Evolutionary conservation across 2,888 invertebrate species (phyloP), one percentile per base, ranked within the genome.

Genomic region (Dascillus cervinus): DNA sequence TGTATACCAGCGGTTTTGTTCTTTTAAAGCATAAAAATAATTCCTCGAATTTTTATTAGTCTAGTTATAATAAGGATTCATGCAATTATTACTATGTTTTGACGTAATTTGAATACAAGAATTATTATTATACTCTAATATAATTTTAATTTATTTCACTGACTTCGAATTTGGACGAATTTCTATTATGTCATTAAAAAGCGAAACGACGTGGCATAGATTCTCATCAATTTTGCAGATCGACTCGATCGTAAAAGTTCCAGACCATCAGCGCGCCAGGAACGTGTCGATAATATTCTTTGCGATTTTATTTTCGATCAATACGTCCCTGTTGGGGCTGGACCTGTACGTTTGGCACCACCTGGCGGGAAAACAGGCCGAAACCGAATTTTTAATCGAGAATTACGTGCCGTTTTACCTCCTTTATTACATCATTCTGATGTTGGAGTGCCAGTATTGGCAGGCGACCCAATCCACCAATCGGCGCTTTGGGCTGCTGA

Each of bases 391-490:
- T 24, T 22, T 37, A 1, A 26, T 37, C 5, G 29, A 29, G 13
- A 37, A 37, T 12, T 37, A 37, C 10, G 20, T 37, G 9, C 30
- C 37, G 3, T 37, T 37, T 23, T 37, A 37, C 11, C 10, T 33
- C n/a, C 33, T 29, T 2, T 37, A 37, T 12, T 37, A 33, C 2
- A 23, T 37, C 1, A 22, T 33, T 22, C 21, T 37, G 10, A 13
- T 37, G 11, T 11, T 37, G 5, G 29, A 37, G n/a, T 37, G 29
- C n/a, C 37, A 37, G 17, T 37, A 37, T 23, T 37, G 37, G 37
- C 33, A 37, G n/a, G 5, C 33, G 23, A 19, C 33, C 9, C 27
- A 37, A 10, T 23, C 22, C 20, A 17, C 33, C 4, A 15, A 37
- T 9, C 11, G 37, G 21, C 29, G 37, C 13, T 19, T 37, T 15